phyloP scores from a whole-genome alignment of 2,888 invertebrate species.

The Eumerus sabulonum region DNA sequence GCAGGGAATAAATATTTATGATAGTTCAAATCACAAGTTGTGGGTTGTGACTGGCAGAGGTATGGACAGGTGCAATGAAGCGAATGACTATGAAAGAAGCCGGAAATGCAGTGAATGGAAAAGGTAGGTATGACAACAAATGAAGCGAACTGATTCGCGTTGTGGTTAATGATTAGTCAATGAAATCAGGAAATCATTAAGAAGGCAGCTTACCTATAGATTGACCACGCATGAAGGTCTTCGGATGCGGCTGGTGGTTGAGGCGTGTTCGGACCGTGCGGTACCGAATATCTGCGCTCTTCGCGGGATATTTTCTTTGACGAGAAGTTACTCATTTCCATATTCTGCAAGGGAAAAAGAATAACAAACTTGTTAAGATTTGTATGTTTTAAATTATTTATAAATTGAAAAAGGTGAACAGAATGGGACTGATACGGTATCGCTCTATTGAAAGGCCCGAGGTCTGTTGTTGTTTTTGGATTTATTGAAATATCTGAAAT shows the following conservation, averaged over 20 bases:
- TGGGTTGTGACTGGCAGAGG: too few relatives aligned
- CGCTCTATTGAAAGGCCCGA: too few relatives aligned
- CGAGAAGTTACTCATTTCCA: conserved; percentile 78
- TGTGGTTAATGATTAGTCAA: conserved; percentile 61
- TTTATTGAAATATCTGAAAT: too few relatives aligned
- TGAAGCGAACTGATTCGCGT: conserved; percentile 50
- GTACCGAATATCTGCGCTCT: conserved; percentile 93
- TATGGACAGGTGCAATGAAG: conserved; percentile 45
- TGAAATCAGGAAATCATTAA: conserved; percentile 51
- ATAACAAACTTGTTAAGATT: too few relatives aligned
- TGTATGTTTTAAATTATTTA: too few relatives aligned
- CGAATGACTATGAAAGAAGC: conserved; percentile 32
- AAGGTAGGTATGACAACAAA: conserved; percentile 5
- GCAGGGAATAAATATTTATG: conserved; percentile 39
- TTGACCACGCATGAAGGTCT: conserved; percentile 97
- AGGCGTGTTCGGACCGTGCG: conserved; percentile 87
- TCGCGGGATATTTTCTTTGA: conserved; percentile 80
- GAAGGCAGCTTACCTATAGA: conserved; percentile 85
- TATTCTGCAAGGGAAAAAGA: conserved; percentile 71
- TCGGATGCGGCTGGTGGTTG: conserved; percentile 90
- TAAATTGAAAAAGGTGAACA: too few relatives aligned
- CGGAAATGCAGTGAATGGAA: conserved; percentile 52
- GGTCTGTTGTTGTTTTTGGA: too few relatives aligned
- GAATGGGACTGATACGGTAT: too few relatives aligned
- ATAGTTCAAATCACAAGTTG: conserved; percentile 35